Base-by-base conservation (phyloP, 2,797 vertebrate genomes). In the Choloepus didactylus region DNA sequence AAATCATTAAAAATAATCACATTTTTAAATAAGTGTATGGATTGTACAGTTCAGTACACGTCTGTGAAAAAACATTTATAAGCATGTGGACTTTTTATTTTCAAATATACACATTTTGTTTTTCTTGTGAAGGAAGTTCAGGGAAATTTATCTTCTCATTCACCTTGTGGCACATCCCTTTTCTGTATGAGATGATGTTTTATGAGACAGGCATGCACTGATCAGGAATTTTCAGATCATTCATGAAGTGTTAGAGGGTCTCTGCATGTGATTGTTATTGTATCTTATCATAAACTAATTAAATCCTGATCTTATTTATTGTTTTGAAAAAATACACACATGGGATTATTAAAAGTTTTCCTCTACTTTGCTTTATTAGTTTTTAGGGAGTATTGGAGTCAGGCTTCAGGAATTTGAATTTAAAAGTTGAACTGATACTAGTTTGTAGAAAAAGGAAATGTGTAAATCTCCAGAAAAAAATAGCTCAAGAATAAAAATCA, bases 1-100 rank as follows among this genome's bases (percentile, higher is more conserved):
- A 92, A 97, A 96, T 98, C 92, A 98, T 97, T 98, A 97, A 97
- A 96, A 96, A 87, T 67, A 87, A 97, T 97, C 92, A 88, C 81
- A 9, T 97, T 98, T 98, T 98, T 95, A 94, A 96, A 93, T 87
- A 94, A 93, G 67, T 66, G 66, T 93, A 67, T 83, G 67, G 86
- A 59, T 95, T 94, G 85, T 95, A 70, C 69, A 77, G 23, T 97
- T 91, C 10, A 67, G 82, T 96, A 97, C 84, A 92, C 79, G 54
- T 38, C 44, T 81, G 81, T 80, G 80, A 81, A 72, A 88, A 75
- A 41, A n/a, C 69, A n/a, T 75, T 44, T 35, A 15, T 76, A 69
- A 95, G 75, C 76, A 29, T 81, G 60, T 88, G 70, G 38, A 44
- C 54, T 93, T 89, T 56, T 25, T 76, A 64, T 73, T 76, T 72